Base-by-base conservation (phyloP, 2,113 vertebrate genomes). In the Bettongia penicillata region DNA sequence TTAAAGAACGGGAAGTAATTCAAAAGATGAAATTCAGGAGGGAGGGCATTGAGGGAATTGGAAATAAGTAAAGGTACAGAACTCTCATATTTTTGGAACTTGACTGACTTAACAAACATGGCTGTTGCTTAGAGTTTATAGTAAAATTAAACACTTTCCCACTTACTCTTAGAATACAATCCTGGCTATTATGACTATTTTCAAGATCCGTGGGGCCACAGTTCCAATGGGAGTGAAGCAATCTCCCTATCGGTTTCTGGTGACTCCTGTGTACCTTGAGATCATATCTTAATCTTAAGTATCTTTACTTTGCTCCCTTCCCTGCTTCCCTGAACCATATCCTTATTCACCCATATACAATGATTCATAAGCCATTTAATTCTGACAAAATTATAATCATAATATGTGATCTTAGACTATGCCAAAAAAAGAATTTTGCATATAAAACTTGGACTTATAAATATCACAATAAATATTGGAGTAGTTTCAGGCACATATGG, bases 361-460 rank as follows among this genome's bases (percentile, higher is more conserved):
- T 90, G 22, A 10, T 92, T 55, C 91, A 47, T 2, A 12, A n/a
- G 51, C 51, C 90, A 51, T 96, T 51, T 93, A 28, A 92, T 68
- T 52, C 91, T 91, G 68, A 16, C 24, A 89, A 92, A 51, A 92
- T 19, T 52, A 52, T 52, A 16, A 52, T 52, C 19, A 22, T 52
- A 2, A 52, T 52, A 52, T 52, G 52, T 53, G 92, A 94, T 96
- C 91, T 96, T 51, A 92, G 37, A 92, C 55, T 50, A 93, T 91
- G 89, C 11, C 19, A 89, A 91, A 51, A 92, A 57, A 89, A 0
- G 43, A 84, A 84, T 84, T 84, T 84, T 43, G 19, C 5, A 22
- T 84, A 84, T 68, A 68, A 68, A 84, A 84, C 8, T 23, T 84
- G n/a, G 68, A 84, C 68, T 43, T n/a, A n/a, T 43, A n/a, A n/a